phyloP scores from a whole-genome alignment of 2,888 invertebrate species.

The Nemoura dubitans region DNA sequence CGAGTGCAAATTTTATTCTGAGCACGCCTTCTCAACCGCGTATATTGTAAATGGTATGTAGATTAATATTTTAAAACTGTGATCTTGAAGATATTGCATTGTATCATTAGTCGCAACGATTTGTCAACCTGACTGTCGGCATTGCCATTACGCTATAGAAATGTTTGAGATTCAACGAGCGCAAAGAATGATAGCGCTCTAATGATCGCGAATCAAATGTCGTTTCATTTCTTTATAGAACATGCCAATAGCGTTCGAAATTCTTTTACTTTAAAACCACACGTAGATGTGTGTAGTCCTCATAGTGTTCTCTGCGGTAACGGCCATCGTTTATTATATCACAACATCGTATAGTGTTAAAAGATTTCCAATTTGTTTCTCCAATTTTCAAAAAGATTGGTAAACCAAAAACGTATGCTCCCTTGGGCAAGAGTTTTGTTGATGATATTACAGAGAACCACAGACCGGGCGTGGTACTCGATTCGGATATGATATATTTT shows the following conservation, averaged over 20 bases:
- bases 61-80: neutral
- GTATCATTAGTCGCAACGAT: neutral
- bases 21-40: neutral
- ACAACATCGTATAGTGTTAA: neutral
- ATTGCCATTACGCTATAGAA: neutral
- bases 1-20: neutral
- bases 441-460: neutral
- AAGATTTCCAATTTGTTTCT: slow-evolving; percentile 23
- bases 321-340: neutral
- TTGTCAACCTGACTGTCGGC: neutral
- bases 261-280: neutral
- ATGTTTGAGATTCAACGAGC: neutral
- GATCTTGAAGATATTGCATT: neutral
- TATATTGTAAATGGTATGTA: neutral
- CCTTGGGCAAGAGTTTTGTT: neutral
- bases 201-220: neutral
- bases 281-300: neutral
- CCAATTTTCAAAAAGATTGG: slow-evolving; percentile 9
- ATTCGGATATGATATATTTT: slow-evolving; percentile 7
- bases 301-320: neutral
- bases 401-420: slow-evolving; percentile 13
- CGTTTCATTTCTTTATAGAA: neutral
- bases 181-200: neutral
- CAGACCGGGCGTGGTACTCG: slow-evolving; percentile 2
- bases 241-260: neutral